Conservation (phyloP, 2,113 vertebrate genomes). For the Grammomys surdaster region DNA sequence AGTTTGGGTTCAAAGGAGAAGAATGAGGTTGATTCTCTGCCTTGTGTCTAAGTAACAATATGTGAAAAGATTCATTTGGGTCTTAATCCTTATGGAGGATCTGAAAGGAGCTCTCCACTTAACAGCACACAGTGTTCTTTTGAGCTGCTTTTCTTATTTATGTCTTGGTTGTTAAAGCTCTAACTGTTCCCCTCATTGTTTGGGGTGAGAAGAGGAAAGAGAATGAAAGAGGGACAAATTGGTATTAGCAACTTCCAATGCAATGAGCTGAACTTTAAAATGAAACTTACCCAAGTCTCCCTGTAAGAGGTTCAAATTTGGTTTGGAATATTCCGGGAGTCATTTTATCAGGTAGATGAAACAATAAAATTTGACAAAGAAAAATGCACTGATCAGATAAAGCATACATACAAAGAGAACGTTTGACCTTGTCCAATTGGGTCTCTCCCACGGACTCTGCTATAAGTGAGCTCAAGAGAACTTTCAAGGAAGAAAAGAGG, state of each 20-base stretch:
- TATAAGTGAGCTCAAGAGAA: not conserved
- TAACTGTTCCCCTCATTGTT: slow-evolving; percentile 78
- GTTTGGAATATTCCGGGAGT: slow-evolving; percentile 44
- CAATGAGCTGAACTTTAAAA: slow-evolving; percentile 71
- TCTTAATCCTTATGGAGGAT: slow-evolving; percentile 79
- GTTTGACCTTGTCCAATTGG: not conserved
- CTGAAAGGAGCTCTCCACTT: slow-evolving; percentile 79
- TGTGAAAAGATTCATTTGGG: slow-evolving; percentile 84
- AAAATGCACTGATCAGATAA: slow-evolving; percentile 23
- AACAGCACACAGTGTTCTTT: slow-evolving; percentile 77
- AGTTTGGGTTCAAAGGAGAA: slow-evolving; percentile 83
- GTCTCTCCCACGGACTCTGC: not conserved
- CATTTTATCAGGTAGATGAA: not conserved
- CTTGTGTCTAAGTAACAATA: slow-evolving; percentile 84
- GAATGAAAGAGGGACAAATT: slow-evolving; percentile 75
- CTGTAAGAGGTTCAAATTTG: slow-evolving; percentile 40
- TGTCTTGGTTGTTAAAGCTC: slow-evolving; percentile 76
- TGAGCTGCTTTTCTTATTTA: slow-evolving; percentile 81
- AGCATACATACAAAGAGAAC: slow-evolving; percentile 23
- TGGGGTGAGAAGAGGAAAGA: not conserved
- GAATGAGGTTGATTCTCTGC: slow-evolving; percentile 82
- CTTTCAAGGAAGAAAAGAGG: not conserved
- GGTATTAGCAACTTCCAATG: slow-evolving; percentile 72
- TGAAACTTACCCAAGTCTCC: slow-evolving; percentile 56
- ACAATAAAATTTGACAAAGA: not conserved